A percentile compares a stretch with the other conserved stretches of the same genome.
phyloP scores from a whole-genome alignment of 2,797 vertebrate species.

The Cottoperca gobio region DNA sequence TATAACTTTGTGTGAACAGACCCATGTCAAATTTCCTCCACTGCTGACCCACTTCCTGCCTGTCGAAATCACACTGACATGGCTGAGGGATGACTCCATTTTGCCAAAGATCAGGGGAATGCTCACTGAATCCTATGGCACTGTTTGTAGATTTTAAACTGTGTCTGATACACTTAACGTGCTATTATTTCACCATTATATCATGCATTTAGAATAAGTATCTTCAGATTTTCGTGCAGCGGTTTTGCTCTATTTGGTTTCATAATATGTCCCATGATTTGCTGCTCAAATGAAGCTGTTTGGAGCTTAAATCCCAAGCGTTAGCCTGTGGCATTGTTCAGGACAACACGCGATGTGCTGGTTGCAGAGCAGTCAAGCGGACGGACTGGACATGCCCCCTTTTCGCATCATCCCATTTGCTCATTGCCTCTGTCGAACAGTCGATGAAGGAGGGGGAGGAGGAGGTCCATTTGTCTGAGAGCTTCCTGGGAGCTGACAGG shows the following conservation, averaged over 20 bases:
- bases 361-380: slow-evolving; percentile 69
- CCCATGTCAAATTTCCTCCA: slow-evolving; percentile 77
- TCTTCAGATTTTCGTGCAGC: slow-evolving; percentile 4
- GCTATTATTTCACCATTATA: neutral
- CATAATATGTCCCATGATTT: slow-evolving; percentile 39
- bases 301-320: slow-evolving; percentile 52
- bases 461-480: slow-evolving; percentile 62
- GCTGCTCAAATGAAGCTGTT: slow-evolving; percentile 60
- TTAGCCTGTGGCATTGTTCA: slow-evolving; percentile 67
- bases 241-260: slow-evolving; percentile 26
- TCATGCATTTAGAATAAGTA: slow-evolving; percentile 14
- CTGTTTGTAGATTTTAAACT: slow-evolving; percentile 40
- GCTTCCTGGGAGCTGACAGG: slow-evolving; percentile 48
- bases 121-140: slow-evolving; percentile 68
- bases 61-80: slow-evolving; percentile 55
- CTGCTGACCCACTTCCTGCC: slow-evolving; percentile 75
- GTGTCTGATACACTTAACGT: slow-evolving; percentile 17
- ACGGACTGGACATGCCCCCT: slow-evolving; percentile 64
- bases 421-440: slow-evolving; percentile 54
- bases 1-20: slow-evolving; percentile 75
- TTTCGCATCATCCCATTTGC: slow-evolving; percentile 67
- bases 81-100: slow-evolving; percentile 61
- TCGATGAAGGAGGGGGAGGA: slow-evolving; percentile 45
- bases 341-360: slow-evolving; percentile 70
- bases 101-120: slow-evolving; percentile 65